These are phyloP conservation scores for Chromis chromis DNA, from an alignment of 2,797 vertebrate species.

Conservation along the genomic window DNA sequence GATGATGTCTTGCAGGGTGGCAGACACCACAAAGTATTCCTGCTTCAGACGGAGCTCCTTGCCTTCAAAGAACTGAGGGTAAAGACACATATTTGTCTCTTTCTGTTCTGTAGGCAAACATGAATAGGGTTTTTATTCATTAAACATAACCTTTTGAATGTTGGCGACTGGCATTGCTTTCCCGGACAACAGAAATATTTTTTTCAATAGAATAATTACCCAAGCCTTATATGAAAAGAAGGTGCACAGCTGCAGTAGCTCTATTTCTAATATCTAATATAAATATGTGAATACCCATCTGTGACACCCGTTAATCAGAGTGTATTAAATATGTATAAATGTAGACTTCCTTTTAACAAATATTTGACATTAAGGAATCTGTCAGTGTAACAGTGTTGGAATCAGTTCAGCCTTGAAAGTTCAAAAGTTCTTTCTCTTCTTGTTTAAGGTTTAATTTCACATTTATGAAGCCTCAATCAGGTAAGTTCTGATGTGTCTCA, in stretches of 20 bases:
- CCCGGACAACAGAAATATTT: not conserved
- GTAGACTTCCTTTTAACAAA: not conserved
- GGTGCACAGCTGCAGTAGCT: slow-evolving; percentile 15
- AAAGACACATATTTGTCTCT: slow-evolving; percentile 64
- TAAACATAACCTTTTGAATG: slow-evolving; percentile 37
- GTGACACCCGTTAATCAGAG: not conserved
- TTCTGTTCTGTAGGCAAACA: slow-evolving; percentile 54
- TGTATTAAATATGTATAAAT: not conserved
- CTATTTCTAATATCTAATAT: not conserved
- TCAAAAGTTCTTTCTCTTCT: not conserved
- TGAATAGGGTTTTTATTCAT: slow-evolving; percentile 30
- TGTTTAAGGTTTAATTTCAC: slow-evolving; percentile 1
- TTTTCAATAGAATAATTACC: slow-evolving; percentile 6
- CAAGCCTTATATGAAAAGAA: not conserved
- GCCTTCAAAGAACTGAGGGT: slow-evolving; percentile 95
- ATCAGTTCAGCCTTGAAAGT: not conserved
- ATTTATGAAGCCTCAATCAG: not conserved
- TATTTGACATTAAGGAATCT: not conserved
- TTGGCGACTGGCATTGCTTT: slow-evolving; percentile 8
- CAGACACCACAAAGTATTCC: slow-evolving; percentile 98
- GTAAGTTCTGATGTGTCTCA: not conserved
- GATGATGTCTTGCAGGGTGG: slow-evolving; percentile 97
- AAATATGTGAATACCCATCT: not conserved
- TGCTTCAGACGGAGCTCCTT: slow-evolving; percentile 98
- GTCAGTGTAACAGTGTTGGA: not conserved